Evolutionary conservation across 2,888 invertebrate genomes (phyloP), one percentile per base, ranked within the genome.

Genomic region (Lasioglossum marginatum): DNA sequence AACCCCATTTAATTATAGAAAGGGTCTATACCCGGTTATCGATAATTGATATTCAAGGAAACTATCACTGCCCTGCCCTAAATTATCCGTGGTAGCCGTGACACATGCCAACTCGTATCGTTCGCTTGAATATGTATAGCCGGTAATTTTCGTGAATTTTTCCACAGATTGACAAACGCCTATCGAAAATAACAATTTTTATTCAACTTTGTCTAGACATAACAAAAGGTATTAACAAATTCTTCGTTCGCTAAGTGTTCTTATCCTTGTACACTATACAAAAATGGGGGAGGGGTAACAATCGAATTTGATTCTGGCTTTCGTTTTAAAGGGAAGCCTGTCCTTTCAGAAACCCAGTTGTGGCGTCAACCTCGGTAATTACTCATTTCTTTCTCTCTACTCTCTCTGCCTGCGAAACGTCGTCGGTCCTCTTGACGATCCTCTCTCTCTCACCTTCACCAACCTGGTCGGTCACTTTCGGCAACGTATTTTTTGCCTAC

Each of bases 401-500:
- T 45, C 76, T 43, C 12, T 84, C 63, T 74, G 57, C 81, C 72
- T 66, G 79, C 70, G n/a, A 82, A 79, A 80, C 16, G 66, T 79
- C 57, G 79, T 75, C 57, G 79, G 63, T 92, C 93, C 91, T 91
- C 91, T 89, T 91, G 90, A 78, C 86, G 57, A 75, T 79, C 57
- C 73, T 40, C 45, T 82, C 92, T 93, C 85, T 90, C 89, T 93
- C 94, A 93, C 87, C 92, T 89, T 94, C 94, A 93, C 87, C 92
- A 91, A 89, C 92, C 92, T 87, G 92, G 91, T 84, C 81, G 90
- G 88, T 89, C 90, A 91, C 78, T 90, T 77, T 92, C 93, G 77
- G 93, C 92, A 90, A 92, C 89, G 87, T 93, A 92, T 92, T 92
- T 92, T 92, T 94, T 92, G 77, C 94, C 94, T 94, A 93, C 86